Evolutionary conservation across 2,113 vertebrate species (phyloP), one percentile per base, ranked within the genome.

Genomic region (Bubo bubo): DNA sequence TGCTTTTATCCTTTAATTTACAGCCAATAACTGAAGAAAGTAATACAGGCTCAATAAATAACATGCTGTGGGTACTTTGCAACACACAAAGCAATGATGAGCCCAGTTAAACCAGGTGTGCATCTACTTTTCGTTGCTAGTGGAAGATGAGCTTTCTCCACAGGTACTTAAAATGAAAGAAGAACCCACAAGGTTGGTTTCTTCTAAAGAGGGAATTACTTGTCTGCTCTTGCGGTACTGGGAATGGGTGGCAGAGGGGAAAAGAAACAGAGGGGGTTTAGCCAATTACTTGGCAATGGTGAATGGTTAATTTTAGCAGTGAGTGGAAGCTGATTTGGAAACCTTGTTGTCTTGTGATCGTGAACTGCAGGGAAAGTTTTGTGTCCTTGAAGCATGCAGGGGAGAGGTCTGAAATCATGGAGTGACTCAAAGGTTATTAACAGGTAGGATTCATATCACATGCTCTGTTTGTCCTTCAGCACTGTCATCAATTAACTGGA

Each of bases 401-500:
- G 27, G 27, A 83, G 63, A 52, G 6, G 15, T 43, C 56, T 86
- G 66, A 85, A 90, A 85, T 52, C 22, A 75, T 9, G 41, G 41
- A 67, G n/a, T 26, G 16, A 71, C 41, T 21, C 50, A 26, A 66
- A 70, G 35, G 32, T 70, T 30, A 55, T 68, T 32, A 66, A 62
- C 2, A 12, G 52, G 30, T 71, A 63, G 35, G 28, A 56, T 68
- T 90, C 1, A 0, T 18, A 28, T 28, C 2, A 0, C 49, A 49
- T 0, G 0, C 26, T 15, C n/a, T 55, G 49, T 34, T 88, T 4
- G 2, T 75, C 47, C 64, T 88, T 94, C 72, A 86, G 27, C 55
- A 50, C 47, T 32, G 3, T 3, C 13, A 1, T 45, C 43, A 45
- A 18, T 45, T 45, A 45, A 45, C 43, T 45, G 43, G 43, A 45